Evolutionary conservation across 1,140 invertebrate species (phyloP), one percentile per base, ranked within the genome.

Genomic region (Rhynchophorus ferrugineus): DNA sequence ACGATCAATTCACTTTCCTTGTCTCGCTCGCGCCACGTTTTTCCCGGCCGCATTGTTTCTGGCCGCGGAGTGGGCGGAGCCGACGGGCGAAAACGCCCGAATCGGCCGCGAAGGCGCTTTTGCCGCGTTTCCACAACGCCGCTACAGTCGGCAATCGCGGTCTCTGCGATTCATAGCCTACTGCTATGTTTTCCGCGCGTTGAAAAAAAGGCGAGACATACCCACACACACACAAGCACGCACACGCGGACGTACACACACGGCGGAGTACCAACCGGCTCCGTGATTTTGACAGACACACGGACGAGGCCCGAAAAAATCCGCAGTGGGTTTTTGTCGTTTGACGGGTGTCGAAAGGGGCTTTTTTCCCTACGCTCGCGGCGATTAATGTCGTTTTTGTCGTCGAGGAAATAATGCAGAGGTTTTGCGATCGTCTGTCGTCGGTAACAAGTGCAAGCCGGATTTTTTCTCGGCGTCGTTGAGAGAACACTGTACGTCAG

Each of bases 1-100:
- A 42, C 46, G 19, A 44, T 47, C 52, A 47, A 44, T 54, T 49
- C 52, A 49, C 46, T 49, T 49, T 54, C 52, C 52, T 53, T 46
- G 50, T 53, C 50, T 45, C 43, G 44, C 50, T 46, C 43, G 50
- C 50, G 50, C 50, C 34, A 24, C 41, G 49, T 34, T 44, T 51
- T 51, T 53, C 43, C 44, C 44, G 37, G 43, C 41, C 46, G 44
- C 50, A 53, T 53, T 53, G 50, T 53, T 45, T 53, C n/a, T n/a
- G n/a, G 33, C 41, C 44, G 39, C 36, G 44, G 22, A 46, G 52
- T 48, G 44, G 52, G 52, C 52, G 52, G 52, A 21, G 52, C 36
- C 39, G 35, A 11, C 11, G 13, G 13, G 44, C 52, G 52, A 54
- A 48, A 45, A 54, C 52, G 52, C 44, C 52, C 52, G 52, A 54